These are phyloP conservation scores for Misgurnus mizolepis DNA, from an alignment of 2,113 vertebrate genomes.

Conservation along the genomic window DNA sequence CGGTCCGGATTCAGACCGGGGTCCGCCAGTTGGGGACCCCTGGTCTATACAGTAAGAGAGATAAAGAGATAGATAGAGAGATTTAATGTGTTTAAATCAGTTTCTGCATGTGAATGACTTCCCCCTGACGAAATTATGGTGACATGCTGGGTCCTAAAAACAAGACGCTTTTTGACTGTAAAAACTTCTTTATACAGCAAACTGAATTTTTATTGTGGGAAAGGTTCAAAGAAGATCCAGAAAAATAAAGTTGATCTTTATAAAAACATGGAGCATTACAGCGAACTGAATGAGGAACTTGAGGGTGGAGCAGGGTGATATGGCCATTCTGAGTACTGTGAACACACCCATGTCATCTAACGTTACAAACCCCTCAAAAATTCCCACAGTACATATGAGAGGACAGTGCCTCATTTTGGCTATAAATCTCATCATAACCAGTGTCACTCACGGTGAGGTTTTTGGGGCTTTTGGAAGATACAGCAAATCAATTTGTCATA, in stretches of 20 bases:
- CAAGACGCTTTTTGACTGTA: no score
- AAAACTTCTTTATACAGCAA: neutral
- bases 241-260: neutral
- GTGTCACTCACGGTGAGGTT: neutral
- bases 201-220: neutral
- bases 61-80: no score
- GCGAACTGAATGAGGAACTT: conserved; percentile 31
- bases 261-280: neutral
- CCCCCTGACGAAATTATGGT: neutral
- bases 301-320: neutral
- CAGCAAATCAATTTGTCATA: conserved; percentile 45
- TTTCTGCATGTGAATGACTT: neutral
- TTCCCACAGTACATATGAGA: neutral
- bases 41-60: no score
- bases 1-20: no score
- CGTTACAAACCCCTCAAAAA: neutral
- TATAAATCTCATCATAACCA: neutral
- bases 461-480: neutral
- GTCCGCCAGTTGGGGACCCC: no score
- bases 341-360: conserved; percentile 17
- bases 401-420: neutral
- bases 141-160: neutral
- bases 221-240: neutral
- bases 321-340: neutral
- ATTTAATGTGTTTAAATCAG: no score